A percentile compares a stretch with the other conserved stretches of the same genome.
Evolutionary conservation across 2,797 vertebrate genomes (phyloP).

Genomic region (Ateles fusciceps): DNA sequence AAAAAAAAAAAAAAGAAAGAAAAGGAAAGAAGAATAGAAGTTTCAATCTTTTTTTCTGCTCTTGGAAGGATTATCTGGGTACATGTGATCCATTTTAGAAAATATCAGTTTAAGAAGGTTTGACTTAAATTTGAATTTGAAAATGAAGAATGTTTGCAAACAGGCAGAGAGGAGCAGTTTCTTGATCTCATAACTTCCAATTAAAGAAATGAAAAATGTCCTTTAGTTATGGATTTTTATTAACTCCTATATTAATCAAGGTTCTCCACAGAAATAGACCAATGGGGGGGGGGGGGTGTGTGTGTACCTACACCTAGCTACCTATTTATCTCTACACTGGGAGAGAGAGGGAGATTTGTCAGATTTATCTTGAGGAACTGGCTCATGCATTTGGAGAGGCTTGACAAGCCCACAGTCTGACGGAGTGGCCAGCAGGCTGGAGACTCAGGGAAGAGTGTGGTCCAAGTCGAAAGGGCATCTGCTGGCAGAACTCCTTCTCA

Average conservation of each 20-base stretch:
- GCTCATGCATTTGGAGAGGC: too few relatives aligned
- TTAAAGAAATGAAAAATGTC: not conserved
- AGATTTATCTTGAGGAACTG: not conserved
- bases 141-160: not conserved
- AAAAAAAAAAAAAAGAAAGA: too few relatives aligned
- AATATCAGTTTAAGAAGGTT: too few relatives aligned
- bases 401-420: not conserved
- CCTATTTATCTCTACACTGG: too few relatives aligned
- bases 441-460: too few relatives aligned
- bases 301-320: too few relatives aligned
- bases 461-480: not conserved
- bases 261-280: not conserved
- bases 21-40: not conserved
- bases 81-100: not conserved
- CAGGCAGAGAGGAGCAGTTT: too few relatives aligned
- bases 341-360: not conserved
- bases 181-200: too few relatives aligned
- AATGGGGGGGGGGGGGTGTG: fast-evolving
- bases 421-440: too few relatives aligned
- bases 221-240: not conserved
- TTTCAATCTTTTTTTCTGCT: not conserved
- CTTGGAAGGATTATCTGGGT: not conserved
- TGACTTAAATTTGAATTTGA: not conserved
- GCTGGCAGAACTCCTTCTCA: not conserved
- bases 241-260: not conserved